Evolutionary conservation across 1,140 invertebrate species (phyloP).

Genomic region (Drosophila ohnishii): DNA sequence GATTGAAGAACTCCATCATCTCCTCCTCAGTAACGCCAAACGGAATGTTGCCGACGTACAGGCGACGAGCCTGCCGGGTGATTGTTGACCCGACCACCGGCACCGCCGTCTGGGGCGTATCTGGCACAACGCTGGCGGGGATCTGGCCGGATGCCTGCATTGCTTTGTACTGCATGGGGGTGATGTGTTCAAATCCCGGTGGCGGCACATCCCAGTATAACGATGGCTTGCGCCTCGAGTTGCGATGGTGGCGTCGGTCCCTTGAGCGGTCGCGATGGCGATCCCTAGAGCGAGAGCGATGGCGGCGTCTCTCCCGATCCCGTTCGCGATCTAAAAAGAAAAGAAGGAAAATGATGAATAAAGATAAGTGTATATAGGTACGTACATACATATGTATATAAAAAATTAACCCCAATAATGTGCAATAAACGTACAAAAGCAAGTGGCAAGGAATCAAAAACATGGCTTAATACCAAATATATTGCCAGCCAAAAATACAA

Average conservation of each 20-base stretch:
- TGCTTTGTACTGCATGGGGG: conserved; percentile 94
- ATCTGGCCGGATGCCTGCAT: conserved; percentile 97
- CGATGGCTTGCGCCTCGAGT: conserved; percentile 90
- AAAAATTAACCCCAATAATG: neutral
- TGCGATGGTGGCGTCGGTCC: conserved; percentile 69
- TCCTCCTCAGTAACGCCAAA: conserved; percentile 99
- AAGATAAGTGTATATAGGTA: neutral
- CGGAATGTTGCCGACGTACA: conserved; percentile 99
- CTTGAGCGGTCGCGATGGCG: conserved; percentile 68
- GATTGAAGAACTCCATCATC: conserved; percentile 99
- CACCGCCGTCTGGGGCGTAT: conserved; percentile 95
- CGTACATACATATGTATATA: neutral
- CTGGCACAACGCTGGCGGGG: conserved; percentile 94
- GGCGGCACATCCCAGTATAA: conserved; percentile 99
- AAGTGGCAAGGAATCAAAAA: neutral
- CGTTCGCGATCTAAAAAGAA: conserved; percentile 59
- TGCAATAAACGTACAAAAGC: neutral
- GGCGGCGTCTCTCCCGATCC: conserved; percentile 65
- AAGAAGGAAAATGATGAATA: neutral
- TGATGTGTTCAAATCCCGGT: conserved; percentile 98
- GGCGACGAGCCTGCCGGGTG: conserved; percentile 95
- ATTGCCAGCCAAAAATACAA: neutral
- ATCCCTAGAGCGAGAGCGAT: conserved; percentile 70
- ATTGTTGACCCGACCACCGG: conserved; percentile 99
- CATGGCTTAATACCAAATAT: neutral